Base-by-base conservation (phyloP, 2,797 vertebrate genomes). In the Molossus alvarezi region DNA sequence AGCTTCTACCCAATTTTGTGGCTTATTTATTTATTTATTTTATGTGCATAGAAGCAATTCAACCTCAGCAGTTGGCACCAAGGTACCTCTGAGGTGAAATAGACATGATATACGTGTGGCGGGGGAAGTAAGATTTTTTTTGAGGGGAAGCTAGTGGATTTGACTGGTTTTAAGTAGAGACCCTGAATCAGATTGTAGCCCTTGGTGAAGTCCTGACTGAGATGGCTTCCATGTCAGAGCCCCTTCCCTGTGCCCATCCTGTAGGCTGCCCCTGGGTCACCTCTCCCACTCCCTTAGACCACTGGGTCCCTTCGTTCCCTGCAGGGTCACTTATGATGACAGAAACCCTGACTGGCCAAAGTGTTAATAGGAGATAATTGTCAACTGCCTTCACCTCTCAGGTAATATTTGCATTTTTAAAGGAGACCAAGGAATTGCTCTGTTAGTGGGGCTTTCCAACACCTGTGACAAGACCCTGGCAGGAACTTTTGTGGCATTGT, bases 401-500 rank as follows among this genome's bases (percentile, higher is more conserved):
- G 64, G 88, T 92, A 90, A 96, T 18, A 80, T 92, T 96, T 96
- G 48, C 91, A 91, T 95, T 95, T 95, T 95, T 62, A 84, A 96
- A 92, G 76, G 62, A 90, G 76, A 72, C 29, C n/a, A 62, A 81
- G 33, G 62, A 96, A 29, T 55, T 76, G 82, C 83, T 94, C 64
- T 17, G 3, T 79, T 93, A 60, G 62, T 91, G 84, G 83, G 72
- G 57, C 65, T 95, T 93, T 85, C 53, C 53, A 79, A 95, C 96
- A 97, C 95, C 97, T 97, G 92, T 97, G 95, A 95, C 95, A 85
- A 53, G 67, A 93, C 41, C 79, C 80, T 67, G 64, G 71, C 75
- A 45, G 60, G 71, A 86, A 72, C 58, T 2, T 73, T 71, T 88
- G 92, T 92, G 77, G 69, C 29, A 10, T 85, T 20, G 0, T 67